Conservation (phyloP, 2,888 invertebrate genomes). For the Strigamia crassipes region DNA sequence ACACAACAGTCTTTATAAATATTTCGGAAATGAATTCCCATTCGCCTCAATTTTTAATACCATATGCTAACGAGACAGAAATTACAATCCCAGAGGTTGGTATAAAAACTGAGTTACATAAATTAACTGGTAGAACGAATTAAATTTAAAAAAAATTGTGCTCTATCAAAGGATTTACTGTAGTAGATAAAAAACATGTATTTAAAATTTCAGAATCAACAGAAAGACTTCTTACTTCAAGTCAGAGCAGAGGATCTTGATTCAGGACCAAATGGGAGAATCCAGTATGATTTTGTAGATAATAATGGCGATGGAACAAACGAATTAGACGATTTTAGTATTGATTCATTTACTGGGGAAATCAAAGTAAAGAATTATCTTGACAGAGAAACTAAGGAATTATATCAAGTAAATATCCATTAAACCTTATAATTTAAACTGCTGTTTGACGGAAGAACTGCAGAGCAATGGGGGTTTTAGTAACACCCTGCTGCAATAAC, state of each 20-base stretch:
- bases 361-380: constrained; percentile 77
- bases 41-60: not conserved
- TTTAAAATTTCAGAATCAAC: not conserved
- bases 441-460: too few species aligned
- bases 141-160: too few species aligned
- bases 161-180: too few species aligned
- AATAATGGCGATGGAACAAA: constrained; percentile 77
- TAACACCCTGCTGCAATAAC: too few species aligned
- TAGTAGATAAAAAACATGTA: too few species aligned
- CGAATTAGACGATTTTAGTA: constrained; percentile 79
- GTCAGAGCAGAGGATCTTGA: constrained; percentile 83
- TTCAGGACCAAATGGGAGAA: constrained; percentile 78
- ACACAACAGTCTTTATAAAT: not conserved
- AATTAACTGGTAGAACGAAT: too few species aligned
- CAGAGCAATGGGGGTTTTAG: too few species aligned
- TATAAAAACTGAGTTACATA: not conserved
- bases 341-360: constrained; percentile 78
- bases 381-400: constrained; percentile 74
- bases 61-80: constrained; percentile 3
- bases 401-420: constrained; percentile 65
- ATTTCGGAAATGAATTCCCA: constrained; percentile 5
- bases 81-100: not conserved
- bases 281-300: constrained; percentile 74
- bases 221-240: constrained; percentile 65
- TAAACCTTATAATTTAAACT: constrained; percentile 54